Evolutionary conservation across 2,797 vertebrate genomes (phyloP), one percentile per base, ranked within the genome.

Genomic region (Natrix natrix): DNA sequence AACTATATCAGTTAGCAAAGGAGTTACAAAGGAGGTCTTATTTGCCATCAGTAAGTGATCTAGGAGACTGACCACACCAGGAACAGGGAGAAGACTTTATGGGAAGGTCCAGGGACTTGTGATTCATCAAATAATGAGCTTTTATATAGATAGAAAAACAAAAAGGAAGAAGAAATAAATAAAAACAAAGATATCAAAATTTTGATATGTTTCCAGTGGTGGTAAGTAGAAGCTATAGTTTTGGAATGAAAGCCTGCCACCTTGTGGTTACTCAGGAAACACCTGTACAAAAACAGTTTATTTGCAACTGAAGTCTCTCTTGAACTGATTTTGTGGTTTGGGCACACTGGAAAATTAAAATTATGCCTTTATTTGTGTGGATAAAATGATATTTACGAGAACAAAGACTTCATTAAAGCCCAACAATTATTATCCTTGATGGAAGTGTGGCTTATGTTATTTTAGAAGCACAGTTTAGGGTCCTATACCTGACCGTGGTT

Each of bases 251-350:
- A 0, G 0, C 28, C 69, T 90, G 93, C 90, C 86, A 48, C 1
- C 93, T 92, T 57, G 1, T 90, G 94, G 87, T 66, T 59, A 55
- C 57, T 63, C 24, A 61, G 56, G 11, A 6, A 5, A 0, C 3
- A 8, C 3, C 13, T 22, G 13, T 1, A 4, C 0, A 24, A 69
- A 43, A 43, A 26, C 0, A 7, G 13, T 57, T 28, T n/a, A 54
- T 37, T 86, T 83, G 20, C 32, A 20, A 43, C 17, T 78, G 69
- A 78, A 78, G 17, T 43, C 8, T 22, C 8, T 83, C 20, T 48
- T 78, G 8, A 43, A 48, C 37, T 48, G 37, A 48, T 83, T 83
- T 83, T 83, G 37, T 83, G 74, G 37, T 78, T 78, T 22, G 37
- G 74, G 74, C 37, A 83, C 8, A 83, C 37, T 78, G 8, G 8